phyloP scores from a whole-genome alignment of 2,113 vertebrate genomes.

The Tragelaphus buxtoni region DNA sequence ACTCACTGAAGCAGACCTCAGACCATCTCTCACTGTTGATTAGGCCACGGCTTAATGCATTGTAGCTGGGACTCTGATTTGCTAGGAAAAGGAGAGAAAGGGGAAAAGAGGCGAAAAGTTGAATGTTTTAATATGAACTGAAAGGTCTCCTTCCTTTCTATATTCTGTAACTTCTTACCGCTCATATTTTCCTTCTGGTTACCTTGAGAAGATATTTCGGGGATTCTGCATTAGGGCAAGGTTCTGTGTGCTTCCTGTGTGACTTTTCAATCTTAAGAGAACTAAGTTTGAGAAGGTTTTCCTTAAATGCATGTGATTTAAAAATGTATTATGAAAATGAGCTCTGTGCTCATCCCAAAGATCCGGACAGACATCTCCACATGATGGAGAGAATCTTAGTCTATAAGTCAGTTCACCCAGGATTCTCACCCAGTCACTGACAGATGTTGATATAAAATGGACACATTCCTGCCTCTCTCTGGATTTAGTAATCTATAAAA shows the following conservation, averaged over 20 bases:
- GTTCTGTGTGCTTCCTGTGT: not conserved
- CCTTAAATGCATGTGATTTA: not conserved
- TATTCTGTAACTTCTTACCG: not conserved
- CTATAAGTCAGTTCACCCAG: not conserved
- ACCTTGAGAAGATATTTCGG: not conserved
- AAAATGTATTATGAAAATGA: not conserved
- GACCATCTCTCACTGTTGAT: constrained; percentile 71
- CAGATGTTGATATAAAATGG: not conserved
- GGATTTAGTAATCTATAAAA: not conserved
- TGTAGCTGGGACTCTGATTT: constrained; percentile 63
- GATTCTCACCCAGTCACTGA: not conserved
- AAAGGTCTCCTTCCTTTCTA: not conserved
- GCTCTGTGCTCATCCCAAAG: not conserved
- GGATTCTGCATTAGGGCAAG: not conserved
- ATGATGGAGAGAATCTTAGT: not conserved
- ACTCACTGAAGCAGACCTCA: constrained; percentile 63
- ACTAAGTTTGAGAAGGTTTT: not conserved
- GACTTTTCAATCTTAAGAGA: not conserved
- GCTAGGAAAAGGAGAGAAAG: not conserved
- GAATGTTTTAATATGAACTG: constrained; percentile 30
- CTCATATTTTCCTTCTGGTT: not conserved
- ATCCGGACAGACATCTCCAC: not conserved
- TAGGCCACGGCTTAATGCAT: constrained; percentile 63
- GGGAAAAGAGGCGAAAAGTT: not conserved
- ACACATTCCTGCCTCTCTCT: not conserved